Conservation (phyloP, 2,797 vertebrate genomes). For the Yasuhikotakia modesta region DNA sequence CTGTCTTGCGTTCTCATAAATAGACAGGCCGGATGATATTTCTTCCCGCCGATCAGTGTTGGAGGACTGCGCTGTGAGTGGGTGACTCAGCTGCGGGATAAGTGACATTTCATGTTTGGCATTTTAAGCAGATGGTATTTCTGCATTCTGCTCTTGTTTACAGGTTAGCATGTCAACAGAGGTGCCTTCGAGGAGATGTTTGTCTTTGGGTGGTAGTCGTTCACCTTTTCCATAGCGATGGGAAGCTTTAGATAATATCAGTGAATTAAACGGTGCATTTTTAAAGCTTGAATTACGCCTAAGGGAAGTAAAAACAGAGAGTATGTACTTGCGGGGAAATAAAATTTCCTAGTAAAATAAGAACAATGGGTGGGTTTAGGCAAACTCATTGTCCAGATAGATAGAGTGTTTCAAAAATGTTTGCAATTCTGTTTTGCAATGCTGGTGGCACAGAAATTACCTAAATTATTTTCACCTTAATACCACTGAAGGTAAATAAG, state of each 20-base stretch:
- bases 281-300: not conserved
- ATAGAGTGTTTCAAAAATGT: no score
- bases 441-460: no score
- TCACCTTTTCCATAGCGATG: not conserved
- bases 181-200: not conserved
- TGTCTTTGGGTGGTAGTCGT: not conserved
- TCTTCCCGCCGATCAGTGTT: not conserved
- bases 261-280: not conserved
- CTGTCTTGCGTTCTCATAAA: slow-evolving; percentile 23
- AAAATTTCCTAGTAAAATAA: no score
- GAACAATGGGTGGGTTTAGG: no score
- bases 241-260: slow-evolving; percentile 3
- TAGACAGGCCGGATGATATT: not conserved
- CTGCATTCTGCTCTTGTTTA: slow-evolving; percentile 32
- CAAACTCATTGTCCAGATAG: no score
- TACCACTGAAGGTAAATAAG: no score
- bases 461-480: no score
- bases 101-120: slow-evolving; percentile 30
- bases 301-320: not conserved
- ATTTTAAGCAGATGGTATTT: slow-evolving; percentile 53
- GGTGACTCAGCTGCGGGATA: slow-evolving; percentile 19
- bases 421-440: no score
- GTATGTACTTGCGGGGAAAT: no score
- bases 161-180: slow-evolving; percentile 30
- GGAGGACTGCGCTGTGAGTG: slow-evolving; percentile 27